Percentiles rank a stretch among this genome's conserved stretches.
Evolutionary conservation across 1,140 invertebrate genomes (phyloP).

Genomic region (Arctopsyche grandis): DNA sequence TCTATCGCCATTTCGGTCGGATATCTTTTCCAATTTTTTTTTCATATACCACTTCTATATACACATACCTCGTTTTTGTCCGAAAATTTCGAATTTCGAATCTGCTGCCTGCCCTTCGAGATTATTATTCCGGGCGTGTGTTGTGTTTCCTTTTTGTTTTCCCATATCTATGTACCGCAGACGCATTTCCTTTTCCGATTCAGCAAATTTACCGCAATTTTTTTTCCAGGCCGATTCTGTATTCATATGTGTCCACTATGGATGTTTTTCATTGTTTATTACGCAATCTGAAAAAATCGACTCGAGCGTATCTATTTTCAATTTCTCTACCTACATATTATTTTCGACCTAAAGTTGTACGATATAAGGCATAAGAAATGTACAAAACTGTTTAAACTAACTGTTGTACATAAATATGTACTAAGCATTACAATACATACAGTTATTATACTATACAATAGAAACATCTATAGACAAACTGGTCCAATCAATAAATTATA

Average conservation of each 20-base stretch:
- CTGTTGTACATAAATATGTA: no score
- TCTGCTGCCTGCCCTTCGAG: background rate
- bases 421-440: no score
- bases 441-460: background rate
- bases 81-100: background rate
- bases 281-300: no score
- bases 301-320: no score
- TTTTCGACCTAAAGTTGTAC: no score
- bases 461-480: background rate
- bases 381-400: no score
- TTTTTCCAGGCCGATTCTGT: background rate
- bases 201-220: conserved; percentile 3
- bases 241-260: background rate
- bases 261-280: background rate
- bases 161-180: conserved; percentile 12
- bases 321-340: no score
- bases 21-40: conserved; percentile 21
- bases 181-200: conserved; percentile 22
- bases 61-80: background rate
- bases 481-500: no score
- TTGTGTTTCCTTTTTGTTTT: conserved; percentile 19
- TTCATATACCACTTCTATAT: background rate
- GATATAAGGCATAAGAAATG: no score
- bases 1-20: background rate
- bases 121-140: conserved; percentile 14